Percentiles rank a stretch among this genome's conserved stretches.
phyloP scores from a whole-genome alignment of 2,888 invertebrate species.

The Digitonthophagus gazella region DNA sequence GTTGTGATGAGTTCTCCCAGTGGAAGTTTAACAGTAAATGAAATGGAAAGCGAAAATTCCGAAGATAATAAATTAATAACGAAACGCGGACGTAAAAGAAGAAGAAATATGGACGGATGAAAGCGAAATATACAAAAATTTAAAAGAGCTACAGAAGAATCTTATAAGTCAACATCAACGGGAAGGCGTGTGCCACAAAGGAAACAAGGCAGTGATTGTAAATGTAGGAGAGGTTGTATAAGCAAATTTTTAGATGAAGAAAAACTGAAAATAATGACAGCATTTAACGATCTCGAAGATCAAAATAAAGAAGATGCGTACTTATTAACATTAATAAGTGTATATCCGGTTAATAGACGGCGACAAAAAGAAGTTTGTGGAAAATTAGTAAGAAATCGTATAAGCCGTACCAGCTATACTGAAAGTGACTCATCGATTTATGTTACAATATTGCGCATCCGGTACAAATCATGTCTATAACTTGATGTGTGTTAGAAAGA shows the following conservation, averaged over 20 bases:
- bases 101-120: constrained; percentile 4
- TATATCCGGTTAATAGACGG: background rate
- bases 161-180: background rate
- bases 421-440: too few relatives aligned
- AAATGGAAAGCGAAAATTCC: too few relatives aligned
- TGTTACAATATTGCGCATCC: too few relatives aligned
- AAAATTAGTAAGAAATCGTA: constrained; percentile 8
- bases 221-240: constrained; percentile 10
- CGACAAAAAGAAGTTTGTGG: constrained; percentile 2
- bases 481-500: too few relatives aligned
- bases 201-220: constrained; percentile 11
- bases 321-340: constrained; percentile 7
- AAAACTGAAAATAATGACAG: constrained; percentile 10
- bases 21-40: background rate
- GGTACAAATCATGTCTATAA: too few relatives aligned
- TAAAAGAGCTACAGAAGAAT: constrained; percentile 11
- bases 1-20: too few relatives aligned
- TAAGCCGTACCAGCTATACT: too few relatives aligned
- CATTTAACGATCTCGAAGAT: constrained; percentile 10
- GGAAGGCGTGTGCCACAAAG: constrained; percentile 2
- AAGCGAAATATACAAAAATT: constrained; percentile 13
- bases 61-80: background rate
- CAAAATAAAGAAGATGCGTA: constrained; percentile 12
- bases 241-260: background rate
- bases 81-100: constrained; percentile 1